These are phyloP conservation scores for Atta texana DNA, from an alignment of 1,140 invertebrate species.

Conservation along the genomic window DNA sequence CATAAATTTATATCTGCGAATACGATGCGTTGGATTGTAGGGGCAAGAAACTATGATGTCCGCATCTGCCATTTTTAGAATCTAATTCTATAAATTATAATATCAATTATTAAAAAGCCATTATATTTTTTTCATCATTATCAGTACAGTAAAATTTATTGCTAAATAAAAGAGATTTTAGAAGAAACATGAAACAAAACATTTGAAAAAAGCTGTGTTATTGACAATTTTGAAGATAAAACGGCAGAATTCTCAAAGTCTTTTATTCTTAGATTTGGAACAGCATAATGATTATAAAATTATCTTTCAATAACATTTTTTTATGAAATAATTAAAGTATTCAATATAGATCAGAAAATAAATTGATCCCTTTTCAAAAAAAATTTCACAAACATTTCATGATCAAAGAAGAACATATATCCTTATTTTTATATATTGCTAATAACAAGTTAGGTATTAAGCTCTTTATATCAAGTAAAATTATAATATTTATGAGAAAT, in stretches of 20 bases:
- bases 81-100: neutral
- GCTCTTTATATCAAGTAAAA: neutral
- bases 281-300: neutral
- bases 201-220: neutral
- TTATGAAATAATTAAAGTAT: neutral
- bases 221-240: neutral
- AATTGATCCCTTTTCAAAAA: neutral
- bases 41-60: constrained; percentile 30
- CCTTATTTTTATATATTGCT: neutral
- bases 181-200: neutral
- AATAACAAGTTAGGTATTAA: neutral
- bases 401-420: neutral
- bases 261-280: neutral
- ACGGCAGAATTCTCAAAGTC: neutral
- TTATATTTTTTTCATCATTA: neutral
- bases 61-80: neutral
- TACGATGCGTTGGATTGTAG: constrained; percentile 42
- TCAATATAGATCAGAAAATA: neutral
- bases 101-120: neutral
- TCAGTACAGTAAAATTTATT: neutral
- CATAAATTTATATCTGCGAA: constrained; percentile 3
- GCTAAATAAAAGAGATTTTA: neutral
- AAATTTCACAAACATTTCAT: neutral
- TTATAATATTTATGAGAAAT: neutral
- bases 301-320: neutral